phyloP scores from a whole-genome alignment of 2,888 invertebrate species.

The Netelia melanura region DNA sequence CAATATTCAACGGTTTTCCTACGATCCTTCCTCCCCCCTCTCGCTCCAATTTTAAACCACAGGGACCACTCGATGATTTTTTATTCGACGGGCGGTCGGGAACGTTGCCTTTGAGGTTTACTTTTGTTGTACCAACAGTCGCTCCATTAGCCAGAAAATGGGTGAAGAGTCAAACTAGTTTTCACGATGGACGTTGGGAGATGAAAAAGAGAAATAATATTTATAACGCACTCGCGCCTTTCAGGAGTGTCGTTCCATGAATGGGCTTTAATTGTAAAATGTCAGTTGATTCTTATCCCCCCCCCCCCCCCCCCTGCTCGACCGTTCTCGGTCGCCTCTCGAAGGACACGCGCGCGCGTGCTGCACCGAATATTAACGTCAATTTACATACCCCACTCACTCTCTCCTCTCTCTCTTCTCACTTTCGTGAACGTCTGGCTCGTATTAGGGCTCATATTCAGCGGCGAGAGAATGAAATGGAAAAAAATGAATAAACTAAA shows the following conservation, averaged over 20 bases:
- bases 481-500: not conserved
- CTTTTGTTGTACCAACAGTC: constrained; percentile 24
- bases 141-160: constrained; percentile 3
- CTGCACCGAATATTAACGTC: constrained; percentile 60
- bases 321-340: not conserved
- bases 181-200: not conserved
- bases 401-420: not conserved
- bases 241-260: constrained; percentile 53
- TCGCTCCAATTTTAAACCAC: too few species aligned
- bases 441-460: constrained; percentile 40
- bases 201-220: constrained; percentile 16
- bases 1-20: too few species aligned
- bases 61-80: not conserved
- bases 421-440: not conserved
- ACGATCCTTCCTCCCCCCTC: too few species aligned
- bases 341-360: constrained; percentile 58
- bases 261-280: constrained; percentile 70
- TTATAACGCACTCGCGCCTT: constrained; percentile 18
- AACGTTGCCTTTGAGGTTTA: not conserved
- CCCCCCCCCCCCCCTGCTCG: not conserved
- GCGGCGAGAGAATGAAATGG: not conserved
- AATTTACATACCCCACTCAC: constrained; percentile 76
- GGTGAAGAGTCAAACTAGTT: constrained; percentile 32
- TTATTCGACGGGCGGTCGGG: not conserved
- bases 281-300: constrained; percentile 68